These are phyloP conservation scores for Argyra leucocephala DNA, from an alignment of 2,888 invertebrate species.

Conservation along the genomic window DNA sequence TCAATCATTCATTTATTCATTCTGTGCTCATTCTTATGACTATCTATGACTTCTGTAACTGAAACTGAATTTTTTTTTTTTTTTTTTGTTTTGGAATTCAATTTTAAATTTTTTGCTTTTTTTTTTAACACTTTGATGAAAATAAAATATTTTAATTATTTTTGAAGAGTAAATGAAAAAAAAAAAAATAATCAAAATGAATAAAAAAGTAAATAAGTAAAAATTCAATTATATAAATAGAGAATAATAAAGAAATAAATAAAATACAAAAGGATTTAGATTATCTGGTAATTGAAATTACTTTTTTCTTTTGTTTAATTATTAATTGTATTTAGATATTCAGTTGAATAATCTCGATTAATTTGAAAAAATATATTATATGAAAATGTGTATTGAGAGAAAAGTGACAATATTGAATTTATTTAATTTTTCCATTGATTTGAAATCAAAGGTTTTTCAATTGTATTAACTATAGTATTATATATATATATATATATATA, in stretches of 20 bases:
- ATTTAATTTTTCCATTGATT: too few species aligned
- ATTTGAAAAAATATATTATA: too few species aligned
- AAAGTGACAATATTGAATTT: too few species aligned
- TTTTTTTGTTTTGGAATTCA: neutral
- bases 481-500: too few species aligned
- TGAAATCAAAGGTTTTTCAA: too few species aligned
- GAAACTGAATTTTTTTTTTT: too few species aligned
- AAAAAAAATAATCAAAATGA: neutral
- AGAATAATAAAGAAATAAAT: neutral
- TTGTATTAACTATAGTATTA: too few species aligned
- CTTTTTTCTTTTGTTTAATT: neutral
- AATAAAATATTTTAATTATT: neutral
- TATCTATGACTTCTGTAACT: neutral
- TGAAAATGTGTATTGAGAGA: too few species aligned
- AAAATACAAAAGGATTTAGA: neutral
- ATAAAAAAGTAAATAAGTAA: neutral
- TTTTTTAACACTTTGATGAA: neutral
- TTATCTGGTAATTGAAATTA: slow-evolving; percentile 1
- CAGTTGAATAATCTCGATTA: too few species aligned
- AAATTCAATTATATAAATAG: neutral
- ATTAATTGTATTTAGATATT: too few species aligned
- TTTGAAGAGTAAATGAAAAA: neutral
- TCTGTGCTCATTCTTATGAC: neutral
- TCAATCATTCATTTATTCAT: too few species aligned
- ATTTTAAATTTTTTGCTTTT: neutral